Evolutionary conservation across 2,797 vertebrate genomes (phyloP).

Genomic region (Oreochromis mossambicus): DNA sequence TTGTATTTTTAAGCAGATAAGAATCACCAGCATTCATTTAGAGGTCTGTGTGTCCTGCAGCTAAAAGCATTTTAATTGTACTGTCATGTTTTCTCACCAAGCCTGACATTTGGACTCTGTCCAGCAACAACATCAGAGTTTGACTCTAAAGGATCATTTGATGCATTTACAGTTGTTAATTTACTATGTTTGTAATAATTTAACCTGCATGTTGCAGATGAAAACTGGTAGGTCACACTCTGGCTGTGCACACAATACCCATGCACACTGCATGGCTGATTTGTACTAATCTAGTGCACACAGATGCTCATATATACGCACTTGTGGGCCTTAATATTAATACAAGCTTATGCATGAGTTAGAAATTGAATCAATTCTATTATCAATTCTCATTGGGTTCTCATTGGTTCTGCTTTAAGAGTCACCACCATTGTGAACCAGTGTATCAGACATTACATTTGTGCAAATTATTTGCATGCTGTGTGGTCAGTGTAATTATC

Average conservation of each 20-base stretch:
- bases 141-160: neutral
- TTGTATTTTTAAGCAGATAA: neutral
- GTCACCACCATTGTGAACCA: neutral
- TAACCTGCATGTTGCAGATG: neutral
- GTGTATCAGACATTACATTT: neutral
- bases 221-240: neutral
- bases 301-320: neutral
- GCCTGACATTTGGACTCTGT: neutral
- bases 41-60: neutral
- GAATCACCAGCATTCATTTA: neutral
- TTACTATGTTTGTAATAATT: neutral
- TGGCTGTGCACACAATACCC: neutral
- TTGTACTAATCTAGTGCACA: neutral
- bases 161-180: neutral
- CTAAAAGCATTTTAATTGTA: rapidly evolving
- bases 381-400: neutral
- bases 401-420: no score
- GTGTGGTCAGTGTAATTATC: neutral
- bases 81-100: neutral
- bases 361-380: neutral
- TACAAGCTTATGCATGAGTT: neutral
- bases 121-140: neutral
- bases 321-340: neutral
- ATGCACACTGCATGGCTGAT: neutral
- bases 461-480: neutral